Percentiles rank a stretch among this genome's conserved stretches.
phyloP scores from a whole-genome alignment of 2,113 vertebrate genomes.

The Chascanopsetta lugubris region DNA sequence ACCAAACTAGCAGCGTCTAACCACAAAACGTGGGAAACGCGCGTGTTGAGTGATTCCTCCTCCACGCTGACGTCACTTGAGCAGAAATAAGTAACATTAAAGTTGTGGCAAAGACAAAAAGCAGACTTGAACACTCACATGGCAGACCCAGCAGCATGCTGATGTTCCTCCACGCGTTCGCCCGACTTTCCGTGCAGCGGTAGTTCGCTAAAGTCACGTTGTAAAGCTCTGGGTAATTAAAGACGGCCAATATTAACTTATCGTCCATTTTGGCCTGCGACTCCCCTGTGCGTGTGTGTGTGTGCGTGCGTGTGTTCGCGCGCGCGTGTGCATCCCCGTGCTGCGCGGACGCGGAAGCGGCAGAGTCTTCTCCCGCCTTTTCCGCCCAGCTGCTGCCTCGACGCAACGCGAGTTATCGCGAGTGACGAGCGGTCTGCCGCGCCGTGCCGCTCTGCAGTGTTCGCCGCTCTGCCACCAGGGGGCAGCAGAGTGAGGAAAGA shows the following conservation, averaged over 20 bases:
- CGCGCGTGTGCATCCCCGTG: neutral
- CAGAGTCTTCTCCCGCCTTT: constrained; percentile 76
- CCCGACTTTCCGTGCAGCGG: constrained; percentile 73
- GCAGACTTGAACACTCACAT: constrained; percentile 62
- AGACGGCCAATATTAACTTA: constrained; percentile 76
- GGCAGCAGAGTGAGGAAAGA: constrained; percentile 27
- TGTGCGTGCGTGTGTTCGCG: constrained; percentile 14
- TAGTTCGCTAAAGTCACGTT: constrained; percentile 75
- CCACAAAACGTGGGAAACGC: neutral
- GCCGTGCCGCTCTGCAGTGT: constrained; percentile 41
- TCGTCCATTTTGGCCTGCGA: constrained; percentile 78
- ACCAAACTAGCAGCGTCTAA: neutral
- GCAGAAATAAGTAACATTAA: constrained; percentile 41
- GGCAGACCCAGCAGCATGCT: constrained; percentile 59
- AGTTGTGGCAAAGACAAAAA: constrained; percentile 52
- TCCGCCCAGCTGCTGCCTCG: constrained; percentile 63
- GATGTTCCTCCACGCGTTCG: constrained; percentile 72
- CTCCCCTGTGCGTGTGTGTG: constrained; percentile 8
- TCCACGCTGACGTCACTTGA: neutral
- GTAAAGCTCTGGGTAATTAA: constrained; percentile 75
- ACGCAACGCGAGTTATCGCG: constrained; percentile 60
- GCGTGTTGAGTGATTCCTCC: fast-evolving
- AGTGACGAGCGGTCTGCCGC: constrained; percentile 59
- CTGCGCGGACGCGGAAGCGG: constrained; percentile 77
- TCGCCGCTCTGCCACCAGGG: neutral